Evolutionary conservation across 2,113 vertebrate genomes (phyloP), one percentile per base, ranked within the genome.

Genomic region (Oreochromis niloticus): DNA sequence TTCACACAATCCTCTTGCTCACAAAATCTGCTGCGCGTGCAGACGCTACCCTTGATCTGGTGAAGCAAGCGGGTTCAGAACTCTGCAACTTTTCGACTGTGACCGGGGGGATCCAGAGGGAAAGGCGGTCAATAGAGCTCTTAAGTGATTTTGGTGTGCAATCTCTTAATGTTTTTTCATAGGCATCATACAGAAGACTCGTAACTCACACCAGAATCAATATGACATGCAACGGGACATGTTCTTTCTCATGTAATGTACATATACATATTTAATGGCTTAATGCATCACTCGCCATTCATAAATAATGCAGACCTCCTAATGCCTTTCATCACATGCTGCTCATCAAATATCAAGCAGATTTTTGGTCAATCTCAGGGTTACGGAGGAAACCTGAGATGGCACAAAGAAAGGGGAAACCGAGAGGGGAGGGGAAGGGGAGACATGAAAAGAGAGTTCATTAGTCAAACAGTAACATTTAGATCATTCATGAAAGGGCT

Each of bases 291-390:
- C 92, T 94, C 85, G 17, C 83, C 66, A 9, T 79, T 91, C 90
- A 93, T 96, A 85, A 95, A 96, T 96, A 95, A 95, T 96, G 92
- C 93, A 95, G 78, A 52, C 36, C 61, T 30, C 11, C 94, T 95
- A 95, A 95, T 95, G 94, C 89, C 81, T 93, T 91, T 93, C 93
- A 93, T 94, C 94, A 95, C 93, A 94, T 66, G 91, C 84, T 89
- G 92, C 95, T 95, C 92, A 94, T 95, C 95, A 95, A 94, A 95
- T 95, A 95, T 96, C 95, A 94, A 91, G 87, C 89, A 83, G 87
- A 94, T 94, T 96, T 95, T 93, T 89, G 88, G 92, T 91, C 92
- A 90, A 81, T 91, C 90, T 71, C 52, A 9, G 55, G 83, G 86
- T 86, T 81, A 9, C 9, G 54, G 36, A 63, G 79, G 94, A 88